Evolutionary conservation across 2,888 invertebrate genomes (phyloP).

Genomic region (Catocala fraxini): DNA sequence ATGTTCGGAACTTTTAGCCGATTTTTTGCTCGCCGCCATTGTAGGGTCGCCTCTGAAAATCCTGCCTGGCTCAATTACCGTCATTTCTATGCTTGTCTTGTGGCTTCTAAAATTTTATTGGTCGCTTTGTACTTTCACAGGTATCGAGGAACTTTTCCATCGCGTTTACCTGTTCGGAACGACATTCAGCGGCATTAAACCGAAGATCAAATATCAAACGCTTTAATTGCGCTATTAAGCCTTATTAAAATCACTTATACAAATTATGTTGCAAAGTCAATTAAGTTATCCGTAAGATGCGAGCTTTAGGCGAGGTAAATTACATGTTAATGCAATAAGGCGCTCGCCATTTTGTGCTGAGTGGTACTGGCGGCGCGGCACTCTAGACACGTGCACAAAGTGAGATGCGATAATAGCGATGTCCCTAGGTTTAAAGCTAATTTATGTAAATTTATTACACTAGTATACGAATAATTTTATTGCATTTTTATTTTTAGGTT

Average conservation of each 20-base stretch:
- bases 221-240: constrained; percentile 27
- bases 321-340: constrained; percentile 66
- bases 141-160: constrained; percentile 24
- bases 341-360: constrained; percentile 38
- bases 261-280: constrained; percentile 52
- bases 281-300: constrained; percentile 59
- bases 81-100: constrained; percentile 51
- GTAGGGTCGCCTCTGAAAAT: constrained; percentile 35
- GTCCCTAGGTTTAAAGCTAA: no score
- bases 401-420: no score
- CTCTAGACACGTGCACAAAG: constrained; percentile 15
- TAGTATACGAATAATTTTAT: no score
- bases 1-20: constrained; percentile 41
- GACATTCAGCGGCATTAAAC: constrained; percentile 5
- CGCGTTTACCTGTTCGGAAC: constrained; percentile 15
- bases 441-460: no score
- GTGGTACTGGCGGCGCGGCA: neutral
- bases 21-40: constrained; percentile 37
- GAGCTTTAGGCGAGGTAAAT: constrained; percentile 61
- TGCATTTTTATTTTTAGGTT: no score
- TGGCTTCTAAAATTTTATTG: constrained; percentile 50
- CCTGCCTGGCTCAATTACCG: constrained; percentile 44
- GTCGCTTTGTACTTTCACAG: constrained; percentile 23
- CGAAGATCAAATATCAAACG: constrained; percentile 21
- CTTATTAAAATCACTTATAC: constrained; percentile 40